Evolutionary conservation across 2,888 invertebrate genomes (phyloP).

Genomic region (Drosophila paramelanica): DNA sequence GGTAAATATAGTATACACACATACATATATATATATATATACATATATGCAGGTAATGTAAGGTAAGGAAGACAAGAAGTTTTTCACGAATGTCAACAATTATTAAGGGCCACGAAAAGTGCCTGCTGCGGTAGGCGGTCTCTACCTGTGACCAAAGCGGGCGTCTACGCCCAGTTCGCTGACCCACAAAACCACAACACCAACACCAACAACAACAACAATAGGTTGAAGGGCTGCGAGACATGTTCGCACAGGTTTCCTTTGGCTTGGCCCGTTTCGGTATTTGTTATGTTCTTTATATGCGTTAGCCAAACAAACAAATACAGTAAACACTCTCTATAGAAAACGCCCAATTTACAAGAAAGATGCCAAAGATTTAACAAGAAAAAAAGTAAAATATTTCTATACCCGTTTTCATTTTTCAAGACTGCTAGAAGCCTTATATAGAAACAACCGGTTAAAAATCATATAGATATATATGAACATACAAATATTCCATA

Average conservation of each 20-base stretch:
- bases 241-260: constrained; percentile 35
- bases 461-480: too few species aligned
- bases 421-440: too few species aligned
- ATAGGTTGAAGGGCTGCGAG: constrained; percentile 1
- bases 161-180: constrained; percentile 40
- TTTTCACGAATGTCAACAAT: constrained; percentile 41
- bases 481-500: too few species aligned
- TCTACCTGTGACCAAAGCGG: constrained; percentile 39
- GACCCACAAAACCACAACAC: constrained; percentile 33
- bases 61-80: background rate
- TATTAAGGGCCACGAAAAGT: constrained; percentile 17
- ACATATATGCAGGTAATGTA: background rate
- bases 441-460: too few species aligned
- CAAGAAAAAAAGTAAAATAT: too few species aligned
- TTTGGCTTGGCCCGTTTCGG: constrained; percentile 9
- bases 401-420: too few species aligned
- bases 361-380: too few species aligned
- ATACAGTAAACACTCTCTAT: background rate
- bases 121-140: background rate
- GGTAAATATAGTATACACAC: background rate
- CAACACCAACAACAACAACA: constrained; percentile 11
- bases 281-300: background rate
- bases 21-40: too few species aligned
- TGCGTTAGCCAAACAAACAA: background rate
- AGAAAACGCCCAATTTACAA: too few species aligned